phyloP scores from a whole-genome alignment of 2,888 invertebrate species.

The Argynnis bischoffii region DNA sequence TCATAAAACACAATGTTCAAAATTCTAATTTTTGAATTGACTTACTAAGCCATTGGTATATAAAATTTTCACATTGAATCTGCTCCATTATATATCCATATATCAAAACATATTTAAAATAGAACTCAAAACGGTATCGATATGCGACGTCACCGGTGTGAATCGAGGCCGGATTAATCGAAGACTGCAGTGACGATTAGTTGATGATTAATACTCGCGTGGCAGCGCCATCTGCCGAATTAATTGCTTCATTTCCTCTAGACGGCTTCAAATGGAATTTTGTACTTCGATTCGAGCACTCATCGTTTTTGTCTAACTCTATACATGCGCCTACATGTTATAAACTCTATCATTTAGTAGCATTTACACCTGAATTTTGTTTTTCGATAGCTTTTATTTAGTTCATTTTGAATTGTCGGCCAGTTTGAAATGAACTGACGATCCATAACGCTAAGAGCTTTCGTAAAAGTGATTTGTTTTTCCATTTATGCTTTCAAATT shows the following conservation, averaged over 20 bases:
- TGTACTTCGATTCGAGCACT: conserved; percentile 48
- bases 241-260: conserved; percentile 82
- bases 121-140: conserved; percentile 18
- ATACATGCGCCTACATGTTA: conserved; percentile 48
- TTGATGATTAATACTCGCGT: conserved; percentile 81
- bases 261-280: conserved; percentile 79
- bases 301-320: conserved; percentile 64
- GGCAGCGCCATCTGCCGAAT: conserved; percentile 81
- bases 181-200: conserved; percentile 82
- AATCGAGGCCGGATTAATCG: conserved; percentile 72
- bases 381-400: conserved; percentile 41
- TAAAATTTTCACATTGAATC: too few species aligned
- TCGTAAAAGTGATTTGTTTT: conserved; percentile 35
- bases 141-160: conserved; percentile 48
- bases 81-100: too few species aligned
- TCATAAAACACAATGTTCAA: too few species aligned
- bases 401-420: conserved; percentile 32
- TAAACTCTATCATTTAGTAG: conserved; percentile 65
- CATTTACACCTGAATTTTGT: conserved; percentile 54
- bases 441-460: conserved; percentile 37
- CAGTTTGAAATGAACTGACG: conserved; percentile 34
- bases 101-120: conserved; percentile 1
- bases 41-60: too few species aligned
- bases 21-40: too few species aligned
- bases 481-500: conserved; percentile 32